Base-by-base conservation (phyloP, 2,888 invertebrate genomes). In the Diogma glabrata region DNA sequence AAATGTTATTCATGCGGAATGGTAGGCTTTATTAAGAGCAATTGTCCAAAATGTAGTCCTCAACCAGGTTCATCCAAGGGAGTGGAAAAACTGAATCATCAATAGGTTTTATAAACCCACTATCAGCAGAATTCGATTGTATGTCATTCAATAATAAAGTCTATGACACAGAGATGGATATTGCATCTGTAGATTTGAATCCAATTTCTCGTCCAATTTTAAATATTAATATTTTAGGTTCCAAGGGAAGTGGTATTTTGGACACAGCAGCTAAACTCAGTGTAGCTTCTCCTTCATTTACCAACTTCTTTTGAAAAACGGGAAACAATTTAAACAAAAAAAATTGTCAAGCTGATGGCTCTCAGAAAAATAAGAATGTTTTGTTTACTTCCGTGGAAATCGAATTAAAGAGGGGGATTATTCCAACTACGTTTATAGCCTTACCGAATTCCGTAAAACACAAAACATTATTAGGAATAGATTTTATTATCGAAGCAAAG, bases 401-500 rank as follows among this genome's bases (percentile, higher is more conserved):
- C 3, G 28, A 46, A 20, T 33, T 57, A 28, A 52, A 52, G 26
- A 51, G 49, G 19, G 46, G 52, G 2, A 22, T 36, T 5, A 57
- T 58, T 23, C 47, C n/a, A 49, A 51, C 54, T 9, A 38, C 57
- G 47, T 58, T 63, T 19, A 33, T 58, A 17, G 57, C 59, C 3
- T 52, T 59, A 7, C 58, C 60, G 3, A 57, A 57, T n/a, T 43
- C 54, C 1, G 46, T 45, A 7, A 51, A 55, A 4, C 58, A 56
- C 49, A 30, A 49, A 14, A 59, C 57, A 3, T 52, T 59, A 4
- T 38, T 59, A 9, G 58, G 57, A 17, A 53, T 59, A 3, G 57
- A 58, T 4, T 60, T 59, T 30, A 48, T 59, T 3, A 52, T 57
- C 23, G 59, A 61, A 6, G 60, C 57, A 10, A 52, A 58, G 1